phyloP scores from a whole-genome alignment of 1,140 invertebrate genomes.

The Tigriopus japonicus region DNA sequence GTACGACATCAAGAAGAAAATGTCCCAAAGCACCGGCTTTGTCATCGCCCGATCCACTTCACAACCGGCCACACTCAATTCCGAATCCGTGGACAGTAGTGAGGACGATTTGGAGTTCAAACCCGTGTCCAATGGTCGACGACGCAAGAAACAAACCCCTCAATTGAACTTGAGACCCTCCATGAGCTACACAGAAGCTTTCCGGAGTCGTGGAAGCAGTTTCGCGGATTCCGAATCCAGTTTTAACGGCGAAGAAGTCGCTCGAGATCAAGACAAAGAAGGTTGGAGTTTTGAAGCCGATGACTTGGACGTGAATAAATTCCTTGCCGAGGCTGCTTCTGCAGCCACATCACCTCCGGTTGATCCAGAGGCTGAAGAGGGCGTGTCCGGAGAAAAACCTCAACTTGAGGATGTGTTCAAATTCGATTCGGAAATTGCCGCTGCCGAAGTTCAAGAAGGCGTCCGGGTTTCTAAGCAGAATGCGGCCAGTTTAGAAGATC shows the following conservation, averaged over 20 bases:
- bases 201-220: not conserved
- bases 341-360: not conserved
- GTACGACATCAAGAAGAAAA: not conserved
- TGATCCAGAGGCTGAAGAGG: not conserved
- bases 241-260: not conserved
- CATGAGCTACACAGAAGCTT: too few relatives aligned
- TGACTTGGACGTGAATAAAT: slow-evolving; percentile 5
- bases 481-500: not conserved
- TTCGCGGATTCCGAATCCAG: not conserved
- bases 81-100: too few relatives aligned
- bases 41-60: too few relatives aligned
- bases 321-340: not conserved
- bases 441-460: not conserved
- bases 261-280: not conserved
- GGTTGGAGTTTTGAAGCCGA: slow-evolving; percentile 10
- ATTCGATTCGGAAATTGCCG: slow-evolving; percentile 3
- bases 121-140: not conserved
- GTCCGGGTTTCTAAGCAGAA: not conserved
- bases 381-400: not conserved
- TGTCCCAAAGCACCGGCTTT: too few relatives aligned
- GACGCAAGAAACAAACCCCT: too few relatives aligned
- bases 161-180: too few relatives aligned
- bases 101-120: not conserved
- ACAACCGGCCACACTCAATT: too few relatives aligned
- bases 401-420: slow-evolving; percentile 9